phyloP scores from a whole-genome alignment of 23 tunicate genomes.

The Trididemnum miniatum region DNA sequence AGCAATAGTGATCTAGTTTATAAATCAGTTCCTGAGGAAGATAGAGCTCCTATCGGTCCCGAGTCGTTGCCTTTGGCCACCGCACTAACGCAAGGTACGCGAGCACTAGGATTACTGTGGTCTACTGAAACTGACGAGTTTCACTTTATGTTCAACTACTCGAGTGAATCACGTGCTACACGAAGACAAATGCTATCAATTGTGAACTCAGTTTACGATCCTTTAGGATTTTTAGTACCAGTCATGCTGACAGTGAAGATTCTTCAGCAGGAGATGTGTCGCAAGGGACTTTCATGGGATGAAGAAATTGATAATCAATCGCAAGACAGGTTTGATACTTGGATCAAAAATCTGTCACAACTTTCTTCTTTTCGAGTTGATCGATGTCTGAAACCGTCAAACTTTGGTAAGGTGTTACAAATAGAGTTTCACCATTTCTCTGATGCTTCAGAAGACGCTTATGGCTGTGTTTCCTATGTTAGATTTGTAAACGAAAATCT shows the following conservation, averaged over 20 bases:
- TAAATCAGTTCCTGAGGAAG: not conserved
- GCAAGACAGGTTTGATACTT: not conserved
- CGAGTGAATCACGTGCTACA: not conserved
- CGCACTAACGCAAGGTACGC: not conserved
- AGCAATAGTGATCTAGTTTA: no score
- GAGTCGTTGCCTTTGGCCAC: not conserved
- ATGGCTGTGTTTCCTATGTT: no score
- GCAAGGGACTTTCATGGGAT: no score
- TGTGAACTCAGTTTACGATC: conserved; percentile 31
- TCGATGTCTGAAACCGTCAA: no score
- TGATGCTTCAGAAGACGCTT: no score
- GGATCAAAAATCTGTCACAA: no score
- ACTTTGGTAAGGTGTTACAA: no score
- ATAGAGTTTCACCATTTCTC: no score
- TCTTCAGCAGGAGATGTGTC: no score
- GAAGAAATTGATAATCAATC: no score
- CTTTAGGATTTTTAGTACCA: conserved; percentile 24
- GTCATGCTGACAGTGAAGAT: no score
- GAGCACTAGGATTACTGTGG: not conserved
- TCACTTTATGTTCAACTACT: not conserved
- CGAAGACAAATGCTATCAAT: not conserved
- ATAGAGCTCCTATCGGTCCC: not conserved
- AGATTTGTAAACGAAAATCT: conserved; percentile 6
- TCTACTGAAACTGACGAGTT: no score
- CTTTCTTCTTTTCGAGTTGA: not conserved